Percentiles rank a stretch among this genome's conserved stretches.
phyloP scores from a whole-genome alignment of 2,797 vertebrate genomes.

The Pipistrellus nathusii region DNA sequence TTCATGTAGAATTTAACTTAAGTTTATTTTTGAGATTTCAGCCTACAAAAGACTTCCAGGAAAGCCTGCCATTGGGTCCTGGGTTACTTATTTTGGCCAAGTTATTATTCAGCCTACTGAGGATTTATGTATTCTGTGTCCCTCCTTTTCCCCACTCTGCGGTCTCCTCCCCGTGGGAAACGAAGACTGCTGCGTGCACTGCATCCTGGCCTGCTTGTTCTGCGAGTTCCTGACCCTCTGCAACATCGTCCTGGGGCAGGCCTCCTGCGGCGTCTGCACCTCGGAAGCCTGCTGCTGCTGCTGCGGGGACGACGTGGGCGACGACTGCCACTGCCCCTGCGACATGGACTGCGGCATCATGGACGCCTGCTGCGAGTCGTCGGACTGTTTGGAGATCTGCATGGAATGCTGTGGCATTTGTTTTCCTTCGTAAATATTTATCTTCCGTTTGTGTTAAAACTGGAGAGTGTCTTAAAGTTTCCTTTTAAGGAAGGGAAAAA shows the following conservation, averaged over 20 bases:
- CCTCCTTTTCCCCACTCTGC: not conserved
- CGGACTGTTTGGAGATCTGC: constrained; percentile 99
- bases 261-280: constrained; percentile 94
- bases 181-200: constrained; percentile 98
- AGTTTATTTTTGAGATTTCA: not conserved
- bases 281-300: constrained; percentile 96
- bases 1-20: not conserved
- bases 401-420: constrained; percentile 99
- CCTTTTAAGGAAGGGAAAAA: constrained; percentile 78
- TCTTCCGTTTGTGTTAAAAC: constrained; percentile 78
- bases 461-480: constrained; percentile 76
- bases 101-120: constrained; percentile 29
- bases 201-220: constrained; percentile 98
- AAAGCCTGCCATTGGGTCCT: not conserved
- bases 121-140: not conserved
- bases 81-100: not conserved
- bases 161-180: not conserved
- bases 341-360: constrained; percentile 99
- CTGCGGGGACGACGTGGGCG: constrained; percentile 94
- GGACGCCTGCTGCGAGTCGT: constrained; percentile 98
- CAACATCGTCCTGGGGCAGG: constrained; percentile 97
- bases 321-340: constrained; percentile 97
- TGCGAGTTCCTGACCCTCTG: constrained; percentile 98
- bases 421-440: constrained; percentile 92
- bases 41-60: not conserved